These are phyloP conservation scores for Aphelinus atriplicis DNA, from an alignment of 1,140 invertebrate genomes.

Conservation along the genomic window DNA sequence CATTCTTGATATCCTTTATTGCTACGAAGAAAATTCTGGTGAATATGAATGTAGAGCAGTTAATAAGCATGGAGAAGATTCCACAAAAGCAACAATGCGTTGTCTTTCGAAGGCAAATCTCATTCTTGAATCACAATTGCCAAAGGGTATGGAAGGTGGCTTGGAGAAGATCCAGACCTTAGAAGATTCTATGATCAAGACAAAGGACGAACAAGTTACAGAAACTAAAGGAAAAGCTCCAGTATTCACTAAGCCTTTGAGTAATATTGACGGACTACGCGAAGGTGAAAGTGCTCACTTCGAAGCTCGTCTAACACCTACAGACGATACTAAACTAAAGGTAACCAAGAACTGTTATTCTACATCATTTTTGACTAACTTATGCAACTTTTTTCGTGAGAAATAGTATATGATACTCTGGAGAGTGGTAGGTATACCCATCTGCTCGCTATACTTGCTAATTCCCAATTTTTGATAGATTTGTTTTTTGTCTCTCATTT, in stretches of 20 bases:
- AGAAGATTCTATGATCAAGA: conserved; percentile 85
- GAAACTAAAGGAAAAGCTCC: conserved; percentile 85
- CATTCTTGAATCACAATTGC: conserved; percentile 94
- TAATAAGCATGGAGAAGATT: conserved; percentile 91
- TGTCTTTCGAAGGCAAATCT: conserved; percentile 91
- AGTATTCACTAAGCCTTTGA: conserved; percentile 88
- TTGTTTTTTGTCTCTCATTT: conserved; percentile 29
- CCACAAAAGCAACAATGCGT: conserved; percentile 84
- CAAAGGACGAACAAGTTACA: conserved; percentile 74
- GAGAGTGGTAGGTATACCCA: too few species aligned
- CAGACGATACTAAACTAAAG: conserved; percentile 93
- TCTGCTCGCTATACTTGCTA: too few species aligned
- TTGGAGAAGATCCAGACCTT: conserved; percentile 91
- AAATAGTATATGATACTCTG: too few species aligned
- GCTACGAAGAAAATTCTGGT: conserved; percentile 96
- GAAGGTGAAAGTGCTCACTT: conserved; percentile 95
- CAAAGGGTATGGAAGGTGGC: conserved; percentile 92
- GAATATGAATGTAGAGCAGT: conserved; percentile 91
- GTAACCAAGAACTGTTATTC: conserved; percentile 57
- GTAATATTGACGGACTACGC: conserved; percentile 84
- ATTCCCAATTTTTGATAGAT: not conserved
- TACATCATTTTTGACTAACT: too few species aligned
- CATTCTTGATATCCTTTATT: conserved; percentile 95
- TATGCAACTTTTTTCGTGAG: too few species aligned
- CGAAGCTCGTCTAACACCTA: conserved; percentile 90